These are phyloP conservation scores for Pelmatolapia mariae DNA, from an alignment of 2,113 vertebrate genomes.

Conservation along the genomic window DNA sequence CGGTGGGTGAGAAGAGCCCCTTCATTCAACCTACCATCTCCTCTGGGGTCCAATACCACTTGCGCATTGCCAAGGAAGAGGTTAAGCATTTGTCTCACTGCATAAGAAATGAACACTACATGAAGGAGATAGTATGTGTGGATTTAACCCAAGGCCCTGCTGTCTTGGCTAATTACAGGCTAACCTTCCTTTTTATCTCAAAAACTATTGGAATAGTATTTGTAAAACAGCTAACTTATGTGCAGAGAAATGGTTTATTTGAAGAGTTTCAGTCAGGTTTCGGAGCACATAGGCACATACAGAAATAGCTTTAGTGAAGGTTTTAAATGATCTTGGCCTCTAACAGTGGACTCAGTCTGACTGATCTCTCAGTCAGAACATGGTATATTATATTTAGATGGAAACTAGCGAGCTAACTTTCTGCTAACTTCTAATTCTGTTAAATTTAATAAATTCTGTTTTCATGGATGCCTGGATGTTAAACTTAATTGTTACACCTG, in stretches of 20 bases:
- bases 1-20: neutral
- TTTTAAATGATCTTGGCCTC: too few species aligned
- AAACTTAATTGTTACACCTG: too few species aligned
- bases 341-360: too few species aligned
- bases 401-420: too few species aligned
- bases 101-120: neutral
- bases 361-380: too few species aligned
- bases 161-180: neutral
- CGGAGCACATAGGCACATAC: neutral
- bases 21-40: neutral
- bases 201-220: neutral
- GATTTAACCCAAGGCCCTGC: neutral
- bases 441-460: too few species aligned
- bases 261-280: neutral
- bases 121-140: neutral
- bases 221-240: neutral
- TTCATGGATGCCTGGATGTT: too few species aligned
- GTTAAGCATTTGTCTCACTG: constrained; percentile 52
- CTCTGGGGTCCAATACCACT: neutral
- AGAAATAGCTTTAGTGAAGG: neutral
- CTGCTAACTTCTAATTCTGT: too few species aligned
- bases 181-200: neutral
- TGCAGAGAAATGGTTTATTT: neutral
- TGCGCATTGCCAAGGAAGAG: constrained; percentile 88
- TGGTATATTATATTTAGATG: too few species aligned